Percentiles rank a stretch among this genome's conserved stretches.
Evolutionary conservation across 2,888 invertebrate species (phyloP).

Genomic region (Metopia argyrocephala): DNA sequence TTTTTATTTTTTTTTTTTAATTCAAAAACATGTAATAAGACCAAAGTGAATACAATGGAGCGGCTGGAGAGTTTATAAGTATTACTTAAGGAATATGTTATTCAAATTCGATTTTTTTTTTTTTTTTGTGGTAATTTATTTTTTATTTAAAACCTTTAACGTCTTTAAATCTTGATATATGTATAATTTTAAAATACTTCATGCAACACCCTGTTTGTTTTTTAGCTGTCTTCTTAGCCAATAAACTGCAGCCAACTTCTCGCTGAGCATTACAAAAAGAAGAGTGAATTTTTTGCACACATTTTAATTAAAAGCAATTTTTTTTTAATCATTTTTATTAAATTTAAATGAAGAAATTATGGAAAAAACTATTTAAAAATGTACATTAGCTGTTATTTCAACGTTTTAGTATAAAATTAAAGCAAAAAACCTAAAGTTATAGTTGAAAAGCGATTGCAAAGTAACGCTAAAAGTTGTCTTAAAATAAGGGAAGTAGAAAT

Average conservation of each 20-base stretch:
- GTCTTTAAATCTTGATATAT: too few relatives aligned
- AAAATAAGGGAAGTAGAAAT: not conserved
- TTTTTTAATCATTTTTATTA: not conserved
- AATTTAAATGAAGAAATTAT: not conserved
- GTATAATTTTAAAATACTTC: too few relatives aligned
- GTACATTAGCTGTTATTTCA: slow-evolving; percentile 1
- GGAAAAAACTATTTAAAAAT: slow-evolving; percentile 21
- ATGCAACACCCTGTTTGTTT: slow-evolving; percentile 7
- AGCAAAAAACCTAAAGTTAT: not conserved
- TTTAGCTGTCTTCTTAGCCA: not conserved
- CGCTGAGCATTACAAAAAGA: slow-evolving; percentile 44
- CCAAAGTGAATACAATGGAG: too few relatives aligned
- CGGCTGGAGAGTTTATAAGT: too few relatives aligned
- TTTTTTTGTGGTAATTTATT: too few relatives aligned
- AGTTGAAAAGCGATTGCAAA: slow-evolving; percentile 1
- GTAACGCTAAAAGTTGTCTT: not conserved
- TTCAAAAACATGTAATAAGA: too few relatives aligned
- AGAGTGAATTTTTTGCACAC: slow-evolving; percentile 45
- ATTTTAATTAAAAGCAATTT: not conserved
- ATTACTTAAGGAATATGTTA: too few relatives aligned
- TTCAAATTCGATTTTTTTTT: too few relatives aligned
- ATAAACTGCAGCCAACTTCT: slow-evolving; percentile 60
- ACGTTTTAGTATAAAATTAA: slow-evolving; percentile 1
- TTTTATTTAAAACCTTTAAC: too few relatives aligned
- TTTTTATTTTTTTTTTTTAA: too few relatives aligned